A percentile compares a stretch with the other conserved stretches of the same genome.
These are phyloP conservation scores for Ondatra zibethicus DNA, from an alignment of 2,113 vertebrate species.

Conservation along the genomic window DNA sequence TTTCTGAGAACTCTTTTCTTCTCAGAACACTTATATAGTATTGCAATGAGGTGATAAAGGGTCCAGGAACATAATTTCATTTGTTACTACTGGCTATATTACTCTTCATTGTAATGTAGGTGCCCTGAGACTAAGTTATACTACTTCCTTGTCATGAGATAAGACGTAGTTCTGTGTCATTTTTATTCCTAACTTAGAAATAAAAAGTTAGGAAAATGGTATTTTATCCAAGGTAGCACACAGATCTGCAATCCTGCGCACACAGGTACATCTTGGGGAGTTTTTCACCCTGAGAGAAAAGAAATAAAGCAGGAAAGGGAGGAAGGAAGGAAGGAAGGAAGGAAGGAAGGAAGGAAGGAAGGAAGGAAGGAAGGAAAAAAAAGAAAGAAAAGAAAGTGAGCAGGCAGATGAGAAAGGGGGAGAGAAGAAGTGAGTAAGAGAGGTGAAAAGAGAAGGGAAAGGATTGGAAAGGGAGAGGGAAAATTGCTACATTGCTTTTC, in stretches of 20 bases:
- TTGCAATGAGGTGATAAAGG: background rate
- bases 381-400: background rate
- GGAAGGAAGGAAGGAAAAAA: background rate
- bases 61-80: background rate
- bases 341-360: background rate
- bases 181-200: background rate
- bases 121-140: background rate
- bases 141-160: no score
- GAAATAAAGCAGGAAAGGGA: background rate
- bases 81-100: background rate
- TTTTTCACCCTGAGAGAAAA: background rate
- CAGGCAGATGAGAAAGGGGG: no score
- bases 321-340: background rate
- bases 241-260: background rate
- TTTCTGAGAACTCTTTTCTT: background rate
- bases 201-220: background rate
- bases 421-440: rapidly evolving
- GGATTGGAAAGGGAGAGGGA: background rate
- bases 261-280: background rate
- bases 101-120: background rate
- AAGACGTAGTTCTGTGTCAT: background rate
- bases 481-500: background rate
- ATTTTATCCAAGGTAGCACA: background rate
- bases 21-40: background rate
- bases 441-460: background rate